A percentile compares a stretch with the other conserved stretches of the same genome.
Conservation (phyloP, 2,113 vertebrate species). For the Hippolais icterina region DNA sequence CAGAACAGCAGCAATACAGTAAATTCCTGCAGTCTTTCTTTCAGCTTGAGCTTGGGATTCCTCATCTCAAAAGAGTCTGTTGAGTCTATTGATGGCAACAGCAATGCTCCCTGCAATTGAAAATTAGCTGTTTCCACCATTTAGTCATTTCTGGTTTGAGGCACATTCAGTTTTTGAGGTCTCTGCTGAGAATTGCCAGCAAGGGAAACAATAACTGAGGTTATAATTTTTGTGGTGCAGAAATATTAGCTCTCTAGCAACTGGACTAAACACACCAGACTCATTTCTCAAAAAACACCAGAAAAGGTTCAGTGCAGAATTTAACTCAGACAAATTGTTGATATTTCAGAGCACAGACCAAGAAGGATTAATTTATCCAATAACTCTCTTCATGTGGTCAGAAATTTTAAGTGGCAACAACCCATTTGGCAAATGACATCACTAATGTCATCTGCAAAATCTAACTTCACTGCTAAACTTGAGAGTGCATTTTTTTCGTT, state of each 20-base stretch:
- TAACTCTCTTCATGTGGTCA: not conserved
- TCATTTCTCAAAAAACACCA: constrained; percentile 33
- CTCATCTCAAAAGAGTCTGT: not conserved
- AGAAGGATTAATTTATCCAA: constrained; percentile 46
- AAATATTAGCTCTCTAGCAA: constrained; percentile 17
- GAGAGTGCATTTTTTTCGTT: not conserved
- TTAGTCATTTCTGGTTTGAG: not conserved
- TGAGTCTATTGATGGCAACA: not conserved
- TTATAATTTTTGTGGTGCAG: constrained; percentile 25
- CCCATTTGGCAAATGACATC: not conserved
- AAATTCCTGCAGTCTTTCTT: not conserved
- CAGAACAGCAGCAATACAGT: not conserved
- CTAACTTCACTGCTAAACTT: not conserved
- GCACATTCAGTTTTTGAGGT: not conserved
- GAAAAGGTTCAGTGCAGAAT: constrained; percentile 3
- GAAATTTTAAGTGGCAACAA: constrained; percentile 21
- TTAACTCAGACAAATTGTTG: constrained; percentile 3
- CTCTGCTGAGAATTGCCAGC: not conserved
- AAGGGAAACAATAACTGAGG: not conserved
- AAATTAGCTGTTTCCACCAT: not conserved
- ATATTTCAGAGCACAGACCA: constrained; percentile 19
- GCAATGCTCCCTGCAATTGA: not conserved
- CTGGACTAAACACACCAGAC: constrained; percentile 31
- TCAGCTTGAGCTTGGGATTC: not conserved
- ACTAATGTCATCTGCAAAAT: not conserved